Conservation (phyloP, 2,113 vertebrate genomes). For the Tragulus kanchil region DNA sequence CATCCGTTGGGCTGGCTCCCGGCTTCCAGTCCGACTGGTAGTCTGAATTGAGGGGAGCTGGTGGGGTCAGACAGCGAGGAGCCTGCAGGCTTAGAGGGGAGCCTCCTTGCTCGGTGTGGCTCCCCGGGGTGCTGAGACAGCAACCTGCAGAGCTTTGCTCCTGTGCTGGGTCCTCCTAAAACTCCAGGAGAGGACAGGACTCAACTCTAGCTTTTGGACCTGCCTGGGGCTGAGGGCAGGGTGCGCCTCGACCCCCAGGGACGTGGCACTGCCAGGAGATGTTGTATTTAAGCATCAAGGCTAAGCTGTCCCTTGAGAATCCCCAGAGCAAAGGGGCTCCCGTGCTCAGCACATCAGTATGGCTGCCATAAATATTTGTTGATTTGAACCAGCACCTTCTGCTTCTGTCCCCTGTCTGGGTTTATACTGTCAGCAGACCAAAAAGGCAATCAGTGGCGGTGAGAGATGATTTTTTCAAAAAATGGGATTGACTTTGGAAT, state of each 20-base stretch:
- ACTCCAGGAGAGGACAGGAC: not conserved
- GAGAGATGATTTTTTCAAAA: fast-evolving
- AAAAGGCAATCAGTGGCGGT: not conserved
- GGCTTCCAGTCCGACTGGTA: constrained; percentile 58
- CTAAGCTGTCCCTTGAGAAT: not conserved
- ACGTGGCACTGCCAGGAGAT: not conserved
- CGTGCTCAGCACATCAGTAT: fast-evolving
- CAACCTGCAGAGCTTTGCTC: not conserved
- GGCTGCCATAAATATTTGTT: not conserved
- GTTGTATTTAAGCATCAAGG: not conserved
- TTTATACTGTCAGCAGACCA: not conserved
- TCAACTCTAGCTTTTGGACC: not conserved
- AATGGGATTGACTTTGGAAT: not conserved
- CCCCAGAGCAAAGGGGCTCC: not conserved
- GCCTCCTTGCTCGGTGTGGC: constrained; percentile 42
- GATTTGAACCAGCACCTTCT: not conserved
- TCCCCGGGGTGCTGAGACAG: not conserved
- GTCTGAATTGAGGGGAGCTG: constrained; percentile 54
- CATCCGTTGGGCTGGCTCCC: constrained; percentile 60
- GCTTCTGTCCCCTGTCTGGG: not conserved
- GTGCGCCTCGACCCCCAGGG: fast-evolving
- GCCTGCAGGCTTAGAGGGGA: constrained; percentile 76
- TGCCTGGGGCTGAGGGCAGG: not conserved
- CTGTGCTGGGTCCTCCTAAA: not conserved
- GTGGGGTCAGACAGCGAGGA: constrained; percentile 77